Percentiles rank a stretch among this genome's conserved stretches.
Evolutionary conservation across 2,113 vertebrate species (phyloP).

Genomic region (Sigmodon hispidus): DNA sequence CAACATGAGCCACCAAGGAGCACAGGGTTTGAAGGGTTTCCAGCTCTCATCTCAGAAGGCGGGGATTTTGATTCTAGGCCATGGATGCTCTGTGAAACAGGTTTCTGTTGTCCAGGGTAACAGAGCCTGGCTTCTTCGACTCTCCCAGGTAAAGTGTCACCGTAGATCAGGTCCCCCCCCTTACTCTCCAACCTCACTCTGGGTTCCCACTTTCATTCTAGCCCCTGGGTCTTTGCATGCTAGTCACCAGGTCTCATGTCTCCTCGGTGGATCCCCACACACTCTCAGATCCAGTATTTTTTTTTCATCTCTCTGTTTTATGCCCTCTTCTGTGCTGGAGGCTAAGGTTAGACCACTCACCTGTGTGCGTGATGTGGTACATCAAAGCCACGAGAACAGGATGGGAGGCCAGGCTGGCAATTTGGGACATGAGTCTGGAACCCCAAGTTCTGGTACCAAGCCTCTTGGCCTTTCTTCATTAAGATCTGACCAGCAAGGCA

Average conservation of each 20-base stretch:
- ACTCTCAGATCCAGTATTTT: background rate
- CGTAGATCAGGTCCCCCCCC: accelerated
- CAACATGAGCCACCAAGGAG: background rate
- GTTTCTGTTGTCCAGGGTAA: background rate
- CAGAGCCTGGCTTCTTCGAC: accelerated
- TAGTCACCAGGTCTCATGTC: background rate
- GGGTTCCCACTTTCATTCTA: background rate
- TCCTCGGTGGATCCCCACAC: background rate
- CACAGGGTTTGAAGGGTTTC: background rate
- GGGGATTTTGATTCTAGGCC: slow-evolving; percentile 44
- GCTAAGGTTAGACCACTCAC: background rate
- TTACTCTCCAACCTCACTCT: background rate
- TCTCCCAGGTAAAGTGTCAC: background rate
- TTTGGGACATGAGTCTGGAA: background rate
- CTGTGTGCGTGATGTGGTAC: background rate
- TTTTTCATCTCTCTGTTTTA: background rate
- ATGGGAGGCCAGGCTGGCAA: background rate
- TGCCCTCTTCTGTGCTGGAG: background rate
- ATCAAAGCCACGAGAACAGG: background rate
- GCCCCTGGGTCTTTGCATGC: background rate
- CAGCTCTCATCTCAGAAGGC: slow-evolving; percentile 39
- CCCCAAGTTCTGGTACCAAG: background rate
- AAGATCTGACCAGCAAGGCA: background rate
- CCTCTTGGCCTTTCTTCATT: background rate
- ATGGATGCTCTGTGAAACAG: background rate